Evolutionary conservation across 1,140 invertebrate species (phyloP), one percentile per base, ranked within the genome.

Genomic region (Trachelipus rathkii): DNA sequence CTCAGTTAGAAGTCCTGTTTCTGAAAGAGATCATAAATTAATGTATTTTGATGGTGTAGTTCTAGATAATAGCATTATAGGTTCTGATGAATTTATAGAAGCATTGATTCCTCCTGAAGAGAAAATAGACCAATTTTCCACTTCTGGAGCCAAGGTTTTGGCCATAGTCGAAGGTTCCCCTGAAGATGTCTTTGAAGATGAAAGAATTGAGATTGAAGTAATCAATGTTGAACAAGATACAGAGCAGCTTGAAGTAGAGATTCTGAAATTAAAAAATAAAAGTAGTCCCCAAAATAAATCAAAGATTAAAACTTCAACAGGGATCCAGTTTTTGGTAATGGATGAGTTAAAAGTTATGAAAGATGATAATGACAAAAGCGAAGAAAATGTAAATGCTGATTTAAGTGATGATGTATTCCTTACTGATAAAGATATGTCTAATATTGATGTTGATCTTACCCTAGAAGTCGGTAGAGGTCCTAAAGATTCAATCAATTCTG

Each of bases 41-140:
- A 72, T 70, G 10, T 78, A 75, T 45, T 78, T 76, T 76, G 74
- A 78, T 76, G 77, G 77, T 10, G 50, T 78, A 6, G 46, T 76
- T 21, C 69, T 81, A 10, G 72, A 81, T 69, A 74, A 81, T 19
- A 76, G 76, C 23, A 68, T 76, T 21, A 70, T 81, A 23, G 77
- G 76, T 24, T 76, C 78, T 68, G 78, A 79, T 72, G 79, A 80
- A 43, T 60, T 80, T 15, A 77, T 72, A 60, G 79, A 78, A 71
- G 74, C 77, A 2, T 72, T 81, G 15, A 78, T 78, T 60, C 79
- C 79, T n/a, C 74, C 75, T 19, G 79, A 81, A 21, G 79, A 81
- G 21, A 66, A 44, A 15, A 50, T 68, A 44, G 75, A 81, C 8
- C 44, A 74, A 0, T 78, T 81, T 70, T 67, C 79, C 23, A 70